Base-by-base conservation (phyloP, 2,113 vertebrate genomes). In the Merops nubicus region DNA sequence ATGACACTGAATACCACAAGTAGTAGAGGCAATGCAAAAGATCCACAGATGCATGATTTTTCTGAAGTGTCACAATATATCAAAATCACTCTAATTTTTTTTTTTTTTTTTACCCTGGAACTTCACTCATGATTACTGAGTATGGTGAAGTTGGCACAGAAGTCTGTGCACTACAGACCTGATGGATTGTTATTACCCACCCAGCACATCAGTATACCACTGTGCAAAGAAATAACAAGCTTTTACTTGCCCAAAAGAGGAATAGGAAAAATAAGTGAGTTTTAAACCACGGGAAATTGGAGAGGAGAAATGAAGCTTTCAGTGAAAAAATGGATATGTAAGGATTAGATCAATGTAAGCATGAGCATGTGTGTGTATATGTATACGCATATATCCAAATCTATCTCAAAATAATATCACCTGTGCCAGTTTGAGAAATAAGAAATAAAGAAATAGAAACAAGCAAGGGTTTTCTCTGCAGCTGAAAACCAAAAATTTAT, bases 301-400 rank as follows among this genome's bases (percentile, higher is more conserved):
- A 64, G 62, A 53, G 34, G 11, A 59, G 12, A 50, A 43, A 31
- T 7, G 6, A 45, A 59, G 5, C 9, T 68, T 63, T 69, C 47
- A 47, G 51, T 34, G 36, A 53, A 43, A 43, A 81, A 54, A 9
- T 33, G 6, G 7, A 29, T 75, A 15, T 18, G 10, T 16, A 60
- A 82, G 42, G 21, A n/a, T 53, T 53, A 48, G 28, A 74, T 2
- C 6, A 12, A 50, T 1, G 2, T 40, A 34, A 31, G 20, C 47
- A 45, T 15, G 16, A 43, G 17, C 22, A 3, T 2, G 5, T 47
- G 4, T 2, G 3, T 47, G 1, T 26, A 3, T 42, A 14, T 36
- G 4, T 48, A 17, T 19, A 34, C 28, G 63, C 5, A 2, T 3
- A 38, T 8, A 19, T 7, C 5, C 3, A 11, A 60, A 67, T 11